These are phyloP conservation scores for Pachliopta kotzebuea DNA, from an alignment of 2,888 invertebrate genomes.

Conservation along the genomic window DNA sequence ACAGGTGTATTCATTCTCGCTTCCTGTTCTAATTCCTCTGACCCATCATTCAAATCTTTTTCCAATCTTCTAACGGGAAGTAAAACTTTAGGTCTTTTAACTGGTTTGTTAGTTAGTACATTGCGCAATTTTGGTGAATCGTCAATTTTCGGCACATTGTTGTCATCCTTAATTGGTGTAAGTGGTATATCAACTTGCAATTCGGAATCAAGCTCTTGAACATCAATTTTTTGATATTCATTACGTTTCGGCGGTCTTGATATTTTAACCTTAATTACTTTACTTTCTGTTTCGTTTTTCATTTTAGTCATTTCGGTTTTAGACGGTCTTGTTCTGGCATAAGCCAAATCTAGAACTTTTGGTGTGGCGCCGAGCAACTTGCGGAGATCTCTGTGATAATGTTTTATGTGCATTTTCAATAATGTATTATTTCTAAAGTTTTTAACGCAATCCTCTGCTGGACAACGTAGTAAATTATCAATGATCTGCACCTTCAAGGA, in stretches of 20 bases:
- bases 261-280: slow-evolving; percentile 59
- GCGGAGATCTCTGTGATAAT: slow-evolving; percentile 92
- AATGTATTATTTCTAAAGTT: slow-evolving; percentile 95
- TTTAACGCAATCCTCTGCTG: slow-evolving; percentile 91
- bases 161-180: slow-evolving; percentile 35
- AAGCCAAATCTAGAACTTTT: slow-evolving; percentile 92
- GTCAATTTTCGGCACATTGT: slow-evolving; percentile 42
- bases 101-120: slow-evolving; percentile 55
- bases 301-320: slow-evolving; percentile 37
- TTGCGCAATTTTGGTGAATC: slow-evolving; percentile 68
- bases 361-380: slow-evolving; percentile 89
- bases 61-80: slow-evolving; percentile 59
- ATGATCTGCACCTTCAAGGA: slow-evolving; percentile 84
- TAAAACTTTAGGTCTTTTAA: slow-evolving; percentile 63
- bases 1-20: slow-evolving; percentile 10
- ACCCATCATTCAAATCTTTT: slow-evolving; percentile 35
- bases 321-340: slow-evolving; percentile 83
- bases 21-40: slow-evolving; percentile 38
- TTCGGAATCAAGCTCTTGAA: slow-evolving; percentile 37
- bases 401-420: slow-evolving; percentile 95
- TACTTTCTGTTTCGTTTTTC: slow-evolving; percentile 43
- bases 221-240: slow-evolving; percentile 46
- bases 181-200: slow-evolving; percentile 36
- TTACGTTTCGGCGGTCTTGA: slow-evolving; percentile 52
- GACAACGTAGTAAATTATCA: slow-evolving; percentile 85